These are phyloP conservation scores for Prinia subflava DNA, from an alignment of 2,113 vertebrate genomes.

Conservation along the genomic window DNA sequence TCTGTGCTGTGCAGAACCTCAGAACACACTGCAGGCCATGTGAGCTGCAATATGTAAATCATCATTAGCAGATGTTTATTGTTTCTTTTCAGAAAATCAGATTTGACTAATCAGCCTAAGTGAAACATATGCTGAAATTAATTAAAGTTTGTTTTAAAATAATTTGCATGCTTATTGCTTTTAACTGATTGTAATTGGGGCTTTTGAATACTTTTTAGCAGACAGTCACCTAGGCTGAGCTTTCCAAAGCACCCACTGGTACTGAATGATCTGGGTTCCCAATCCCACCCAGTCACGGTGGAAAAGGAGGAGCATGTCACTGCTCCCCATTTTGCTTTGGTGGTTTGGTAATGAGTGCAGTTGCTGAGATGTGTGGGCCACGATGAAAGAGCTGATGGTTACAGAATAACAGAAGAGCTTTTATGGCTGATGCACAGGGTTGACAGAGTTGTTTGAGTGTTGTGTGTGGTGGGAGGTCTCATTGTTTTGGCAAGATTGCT, in stretches of 20 bases:
- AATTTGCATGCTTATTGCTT: slow-evolving; percentile 62
- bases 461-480: background rate
- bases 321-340: background rate
- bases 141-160: slow-evolving; percentile 69
- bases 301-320: background rate
- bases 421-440: background rate
- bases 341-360: background rate
- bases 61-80: slow-evolving; percentile 68
- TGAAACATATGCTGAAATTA: slow-evolving; percentile 70
- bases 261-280: background rate
- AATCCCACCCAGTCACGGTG: background rate
- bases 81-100: slow-evolving; percentile 65
- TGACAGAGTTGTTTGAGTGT: background rate
- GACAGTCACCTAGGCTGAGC: slow-evolving; percentile 18
- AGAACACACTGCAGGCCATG: slow-evolving; percentile 13
- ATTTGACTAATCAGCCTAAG: slow-evolving; percentile 62
- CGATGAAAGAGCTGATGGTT: slow-evolving; percentile 30
- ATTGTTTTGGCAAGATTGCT: background rate
- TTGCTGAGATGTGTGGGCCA: slow-evolving; percentile 4
- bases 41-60: slow-evolving; percentile 53
- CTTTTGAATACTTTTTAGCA: slow-evolving; percentile 41
- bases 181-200: slow-evolving; percentile 54
- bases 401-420: slow-evolving; percentile 12
- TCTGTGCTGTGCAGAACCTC: background rate
- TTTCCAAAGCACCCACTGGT: background rate